Evolutionary conservation across 2,888 invertebrate genomes (phyloP), one percentile per base, ranked within the genome.

Genomic region (Aspidiotus rigidus): DNA sequence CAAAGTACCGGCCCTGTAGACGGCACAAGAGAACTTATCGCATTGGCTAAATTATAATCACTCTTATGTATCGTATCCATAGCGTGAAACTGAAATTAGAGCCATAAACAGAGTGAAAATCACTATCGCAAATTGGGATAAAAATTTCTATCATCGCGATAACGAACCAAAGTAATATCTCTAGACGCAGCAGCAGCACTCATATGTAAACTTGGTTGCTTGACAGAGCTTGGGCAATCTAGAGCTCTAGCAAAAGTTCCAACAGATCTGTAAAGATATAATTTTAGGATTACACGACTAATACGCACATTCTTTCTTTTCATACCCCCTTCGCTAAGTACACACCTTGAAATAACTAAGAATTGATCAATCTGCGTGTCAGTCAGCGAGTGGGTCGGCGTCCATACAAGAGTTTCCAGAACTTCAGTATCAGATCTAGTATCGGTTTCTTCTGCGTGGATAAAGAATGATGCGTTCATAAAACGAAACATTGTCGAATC

Each of bases 361-460:
- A 97, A 99, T 82, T 99, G 97, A 84, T 99, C 99, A 76, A 99
- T 96, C 82, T 98, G 95, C 77, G 93, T 85, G 82, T 98, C 96
- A 74, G 90, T 87, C 74, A 98, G 84, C 75, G 84, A 85, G 81
- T 96, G 94, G 76, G 88, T 85, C 61, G 98, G 95, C 73, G 93
- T 92, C 94, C 97, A 99, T 73, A 96, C 87, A 76, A 97, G 81
- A 71, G 92, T 89, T 80, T 98, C 98, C 75, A 95, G 80, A 80
- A 62, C 56, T 42, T 69, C 69, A 77, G 83, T 84, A 75, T 92
- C 85, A 64, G 83, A 81, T 80, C 84, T 88, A 75, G 81, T 79
- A 79, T 69, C 69, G n/a, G 69, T 16, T 69, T 86, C 82, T 72
- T 78, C 82, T 78, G 73, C 17, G 74, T 28, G 73, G 59, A 72